Evolutionary conservation across 2,113 vertebrate genomes (phyloP), one percentile per base, ranked within the genome.

Genomic region (Pipra filicauda): DNA sequence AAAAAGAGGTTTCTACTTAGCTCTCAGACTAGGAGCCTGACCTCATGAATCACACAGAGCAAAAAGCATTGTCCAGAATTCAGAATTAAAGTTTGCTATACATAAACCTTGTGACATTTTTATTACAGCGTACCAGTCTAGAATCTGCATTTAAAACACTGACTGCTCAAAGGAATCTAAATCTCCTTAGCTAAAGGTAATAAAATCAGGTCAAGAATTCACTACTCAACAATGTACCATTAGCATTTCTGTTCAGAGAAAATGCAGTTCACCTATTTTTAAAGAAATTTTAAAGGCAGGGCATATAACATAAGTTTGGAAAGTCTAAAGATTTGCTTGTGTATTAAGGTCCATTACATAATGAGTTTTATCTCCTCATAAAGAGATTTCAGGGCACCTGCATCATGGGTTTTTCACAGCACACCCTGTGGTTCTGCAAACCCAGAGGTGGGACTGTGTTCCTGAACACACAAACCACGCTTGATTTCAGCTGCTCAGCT

Each of bases 151-250:
- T 93, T 93, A 74, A 94, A 94, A 84, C 77, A 93, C 65, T 35
- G 78, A 52, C 81, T 96, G 59, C 79, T 92, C 94, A 84, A 92
- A 96, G 48, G 81, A 83, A 85, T 80, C 89, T 92, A 95, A 95
- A 96, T 95, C 95, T 97, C 86, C 64, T 92, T 78, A 86, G 87
- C 83, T 93, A 72, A 89, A 89, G 35, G 86, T 79, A 88, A 89
- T 96, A 91, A 93, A 96, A 93, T 52, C 57, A 84, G 89, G 92
- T 95, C 88, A 94, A 88, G 92, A 91, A 89, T 89, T 78, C 86
- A 78, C 69, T 69, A 22, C 52, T 92, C 76, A 44, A 91, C 48
- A 73, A 81, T 51, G 74, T 37, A 33, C 65, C 65, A 54, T 69
- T 93, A 73, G 54, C 51, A 46, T 78, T 94, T 89, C 59, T 80